Evolutionary conservation across 2,888 invertebrate genomes (phyloP).

Genomic region (Drosophila tripunctata): DNA sequence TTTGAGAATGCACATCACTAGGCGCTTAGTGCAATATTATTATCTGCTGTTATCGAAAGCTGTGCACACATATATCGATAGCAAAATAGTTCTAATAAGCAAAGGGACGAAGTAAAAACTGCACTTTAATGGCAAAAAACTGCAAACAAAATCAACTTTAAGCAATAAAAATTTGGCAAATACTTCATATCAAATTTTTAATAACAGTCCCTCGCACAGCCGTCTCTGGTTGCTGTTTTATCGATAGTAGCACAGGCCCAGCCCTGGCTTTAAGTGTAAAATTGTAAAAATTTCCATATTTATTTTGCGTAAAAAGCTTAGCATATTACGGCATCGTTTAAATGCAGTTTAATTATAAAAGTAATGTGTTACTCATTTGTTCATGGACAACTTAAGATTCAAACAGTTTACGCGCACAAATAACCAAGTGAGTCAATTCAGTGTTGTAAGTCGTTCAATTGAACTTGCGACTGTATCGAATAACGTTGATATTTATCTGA

Average conservation of each 20-base stretch:
- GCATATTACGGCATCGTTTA: too few relatives aligned
- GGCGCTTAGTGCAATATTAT: not conserved
- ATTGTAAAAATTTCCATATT: too few relatives aligned
- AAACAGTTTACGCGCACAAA: not conserved
- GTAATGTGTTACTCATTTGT: not conserved
- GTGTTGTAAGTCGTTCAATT: not conserved
- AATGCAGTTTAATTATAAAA: not conserved
- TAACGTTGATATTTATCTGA: constrained; percentile 30
- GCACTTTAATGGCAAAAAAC: too few relatives aligned
- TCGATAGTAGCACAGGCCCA: too few relatives aligned
- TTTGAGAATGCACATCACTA: constrained; percentile 7
- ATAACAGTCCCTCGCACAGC: too few relatives aligned
- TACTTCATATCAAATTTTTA: too few relatives aligned
- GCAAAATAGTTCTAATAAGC: not conserved
- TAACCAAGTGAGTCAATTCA: not conserved
- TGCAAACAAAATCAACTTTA: too few relatives aligned
- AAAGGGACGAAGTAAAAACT: too few relatives aligned
- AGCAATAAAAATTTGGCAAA: too few relatives aligned
- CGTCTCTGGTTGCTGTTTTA: too few relatives aligned
- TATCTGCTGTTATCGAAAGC: not conserved
- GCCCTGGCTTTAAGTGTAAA: too few relatives aligned
- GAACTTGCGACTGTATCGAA: not conserved
- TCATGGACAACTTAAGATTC: not conserved
- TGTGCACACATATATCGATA: not conserved
- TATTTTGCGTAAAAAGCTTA: too few relatives aligned